phyloP scores from a whole-genome alignment of 2,797 vertebrate species.

The Parauchenoglanis ngamensis region DNA sequence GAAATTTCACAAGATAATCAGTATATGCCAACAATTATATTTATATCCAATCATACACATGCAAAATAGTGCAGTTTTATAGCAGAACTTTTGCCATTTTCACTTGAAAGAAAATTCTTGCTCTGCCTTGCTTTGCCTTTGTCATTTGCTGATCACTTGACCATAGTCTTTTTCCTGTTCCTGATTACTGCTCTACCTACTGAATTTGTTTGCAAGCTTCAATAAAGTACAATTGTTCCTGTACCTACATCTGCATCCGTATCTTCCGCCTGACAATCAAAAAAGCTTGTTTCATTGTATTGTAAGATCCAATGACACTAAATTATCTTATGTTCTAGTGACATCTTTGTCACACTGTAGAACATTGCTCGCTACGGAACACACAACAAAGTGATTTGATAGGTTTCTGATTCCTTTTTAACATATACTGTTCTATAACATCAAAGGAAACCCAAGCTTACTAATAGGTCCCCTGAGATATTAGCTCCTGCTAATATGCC shows the following conservation, averaged over 20 bases:
- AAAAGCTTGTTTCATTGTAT: background rate
- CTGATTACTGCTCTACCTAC: no score
- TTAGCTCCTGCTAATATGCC: conserved; percentile 97
- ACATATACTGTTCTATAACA: background rate
- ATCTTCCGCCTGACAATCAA: background rate
- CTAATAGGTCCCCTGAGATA: conserved; percentile 95
- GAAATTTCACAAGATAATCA: background rate
- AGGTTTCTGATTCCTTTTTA: background rate
- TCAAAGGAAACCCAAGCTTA: conserved; percentile 66
- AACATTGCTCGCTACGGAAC: background rate
- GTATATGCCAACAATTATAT: background rate
- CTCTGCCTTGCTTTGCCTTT: no score
- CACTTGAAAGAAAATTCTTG: background rate
- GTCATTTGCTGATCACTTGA: no score
- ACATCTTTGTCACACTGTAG: background rate
- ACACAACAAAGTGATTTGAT: background rate
- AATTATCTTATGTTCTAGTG: background rate
- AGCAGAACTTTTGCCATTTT: background rate
- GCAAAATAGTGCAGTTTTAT: background rate
- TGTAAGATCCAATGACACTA: background rate
- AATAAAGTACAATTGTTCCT: no score
- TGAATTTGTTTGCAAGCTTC: no score
- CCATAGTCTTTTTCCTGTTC: no score
- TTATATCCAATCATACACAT: background rate
- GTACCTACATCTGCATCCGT: no score